These are phyloP conservation scores for Papilio dardanus DNA, from an alignment of 1,140 invertebrate genomes.

Conservation along the genomic window DNA sequence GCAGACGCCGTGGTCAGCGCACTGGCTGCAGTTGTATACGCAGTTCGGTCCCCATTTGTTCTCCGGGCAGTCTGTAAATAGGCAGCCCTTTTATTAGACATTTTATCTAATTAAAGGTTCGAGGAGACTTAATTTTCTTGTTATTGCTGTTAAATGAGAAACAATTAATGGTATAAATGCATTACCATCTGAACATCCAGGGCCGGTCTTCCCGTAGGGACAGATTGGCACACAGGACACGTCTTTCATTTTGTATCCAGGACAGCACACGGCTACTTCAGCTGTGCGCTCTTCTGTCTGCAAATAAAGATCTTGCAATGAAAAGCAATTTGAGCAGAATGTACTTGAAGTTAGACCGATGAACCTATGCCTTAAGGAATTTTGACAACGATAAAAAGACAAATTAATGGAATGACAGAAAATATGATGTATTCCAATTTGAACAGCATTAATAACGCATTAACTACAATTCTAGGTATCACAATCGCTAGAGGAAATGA, in stretches of 20 bases:
- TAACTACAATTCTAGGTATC: slow-evolving; percentile 6
- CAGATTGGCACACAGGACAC: slow-evolving; percentile 79
- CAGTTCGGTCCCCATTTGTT: slow-evolving; percentile 80
- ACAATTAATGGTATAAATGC: background rate
- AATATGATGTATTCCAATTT: background rate
- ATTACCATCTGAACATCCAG: slow-evolving; percentile 74
- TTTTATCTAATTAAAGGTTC: background rate
- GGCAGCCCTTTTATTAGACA: background rate
- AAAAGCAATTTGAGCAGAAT: no score
- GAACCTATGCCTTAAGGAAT: no score
- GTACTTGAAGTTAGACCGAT: no score
- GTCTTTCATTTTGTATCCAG: slow-evolving; percentile 79
- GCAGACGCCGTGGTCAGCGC: slow-evolving; percentile 61
- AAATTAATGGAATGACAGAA: no score
- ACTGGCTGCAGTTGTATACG: slow-evolving; percentile 63
- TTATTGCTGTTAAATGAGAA: background rate
- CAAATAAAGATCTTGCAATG: slow-evolving; percentile 44
- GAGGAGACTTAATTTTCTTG: background rate
- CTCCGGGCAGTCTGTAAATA: slow-evolving; percentile 72
- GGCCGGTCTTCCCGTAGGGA: slow-evolving; percentile 75
- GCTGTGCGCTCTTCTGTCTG: slow-evolving; percentile 80
- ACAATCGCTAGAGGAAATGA: background rate
- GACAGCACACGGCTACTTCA: slow-evolving; percentile 80
- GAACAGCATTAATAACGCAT: background rate
- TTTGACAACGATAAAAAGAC: no score